Evolutionary conservation across 1,140 invertebrate species (phyloP).

Genomic region (Panulirus ornatus): DNA sequence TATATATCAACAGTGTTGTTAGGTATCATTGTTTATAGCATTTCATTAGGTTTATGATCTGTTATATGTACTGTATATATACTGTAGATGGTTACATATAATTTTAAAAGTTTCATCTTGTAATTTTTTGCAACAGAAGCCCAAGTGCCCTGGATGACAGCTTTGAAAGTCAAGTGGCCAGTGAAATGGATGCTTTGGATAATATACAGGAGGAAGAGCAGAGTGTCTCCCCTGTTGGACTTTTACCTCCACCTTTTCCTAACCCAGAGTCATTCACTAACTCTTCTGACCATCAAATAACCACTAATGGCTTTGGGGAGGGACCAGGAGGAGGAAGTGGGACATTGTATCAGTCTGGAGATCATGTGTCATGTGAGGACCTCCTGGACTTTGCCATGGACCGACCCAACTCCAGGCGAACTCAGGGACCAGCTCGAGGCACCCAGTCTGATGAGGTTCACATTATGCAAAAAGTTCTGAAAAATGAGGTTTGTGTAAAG

Average conservation of each 20-base stretch:
- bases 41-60: too few relatives aligned
- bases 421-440: conserved; percentile 86
- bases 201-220: conserved; percentile 77
- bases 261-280: conserved; percentile 46
- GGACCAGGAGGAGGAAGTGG: conserved; percentile 76
- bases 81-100: too few relatives aligned
- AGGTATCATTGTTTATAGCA: too few relatives aligned
- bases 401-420: conserved; percentile 84
- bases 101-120: neutral
- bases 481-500: conserved; percentile 83
- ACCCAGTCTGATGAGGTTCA: conserved; percentile 89
- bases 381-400: conserved; percentile 92
- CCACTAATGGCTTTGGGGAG: conserved; percentile 65
- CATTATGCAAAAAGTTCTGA: conserved; percentile 92
- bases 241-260: conserved; percentile 47
- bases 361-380: conserved; percentile 95
- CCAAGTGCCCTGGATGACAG: conserved; percentile 79
- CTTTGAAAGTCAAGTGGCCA: conserved; percentile 83
- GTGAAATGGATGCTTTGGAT: conserved; percentile 83
- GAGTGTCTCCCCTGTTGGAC: conserved; percentile 74
- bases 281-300: conserved; percentile 47
- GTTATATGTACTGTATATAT: too few relatives aligned
- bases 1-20: too few relatives aligned
- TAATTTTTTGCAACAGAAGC: conserved; percentile 58
- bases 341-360: conserved; percentile 78